phyloP scores from a whole-genome alignment of 2,797 vertebrate species.

The Vespertilio murinus region DNA sequence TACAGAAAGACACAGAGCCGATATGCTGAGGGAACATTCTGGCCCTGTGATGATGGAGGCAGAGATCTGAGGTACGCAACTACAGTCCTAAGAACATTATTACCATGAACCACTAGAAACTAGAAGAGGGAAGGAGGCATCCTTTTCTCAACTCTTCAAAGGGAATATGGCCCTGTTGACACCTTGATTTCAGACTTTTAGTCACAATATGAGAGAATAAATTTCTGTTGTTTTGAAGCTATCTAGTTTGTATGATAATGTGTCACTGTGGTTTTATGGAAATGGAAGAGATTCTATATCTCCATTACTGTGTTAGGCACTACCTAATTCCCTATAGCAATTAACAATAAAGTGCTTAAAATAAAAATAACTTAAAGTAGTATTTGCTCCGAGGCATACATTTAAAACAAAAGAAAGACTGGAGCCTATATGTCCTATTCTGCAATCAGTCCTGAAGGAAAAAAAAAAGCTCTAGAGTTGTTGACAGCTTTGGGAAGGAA shows the following conservation, averaged over 20 bases:
- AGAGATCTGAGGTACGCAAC: background rate
- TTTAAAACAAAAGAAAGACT: background rate
- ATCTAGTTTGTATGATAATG: background rate
- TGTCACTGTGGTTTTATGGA: background rate
- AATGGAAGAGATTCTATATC: background rate
- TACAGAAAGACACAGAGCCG: background rate
- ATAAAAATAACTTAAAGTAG: background rate
- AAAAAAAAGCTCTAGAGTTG: background rate
- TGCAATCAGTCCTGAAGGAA: background rate
- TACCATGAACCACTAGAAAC: no score
- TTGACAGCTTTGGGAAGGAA: background rate
- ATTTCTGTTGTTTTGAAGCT: constrained; percentile 20
- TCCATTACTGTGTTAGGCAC: background rate
- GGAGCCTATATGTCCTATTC: background rate
- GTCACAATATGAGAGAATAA: background rate
- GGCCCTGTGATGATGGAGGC: background rate
- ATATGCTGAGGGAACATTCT: background rate
- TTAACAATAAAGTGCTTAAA: constrained; percentile 19
- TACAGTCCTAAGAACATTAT: background rate
- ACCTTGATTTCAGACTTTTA: background rate
- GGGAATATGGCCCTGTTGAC: background rate
- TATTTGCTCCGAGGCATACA: background rate
- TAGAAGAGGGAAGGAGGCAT: background rate
- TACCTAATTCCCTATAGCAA: background rate
- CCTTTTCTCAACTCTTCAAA: background rate